A percentile compares a stretch with the other conserved stretches of the same genome.
Conservation (phyloP, 1,140 invertebrate genomes). For the Phenacoccus solenopsis region DNA sequence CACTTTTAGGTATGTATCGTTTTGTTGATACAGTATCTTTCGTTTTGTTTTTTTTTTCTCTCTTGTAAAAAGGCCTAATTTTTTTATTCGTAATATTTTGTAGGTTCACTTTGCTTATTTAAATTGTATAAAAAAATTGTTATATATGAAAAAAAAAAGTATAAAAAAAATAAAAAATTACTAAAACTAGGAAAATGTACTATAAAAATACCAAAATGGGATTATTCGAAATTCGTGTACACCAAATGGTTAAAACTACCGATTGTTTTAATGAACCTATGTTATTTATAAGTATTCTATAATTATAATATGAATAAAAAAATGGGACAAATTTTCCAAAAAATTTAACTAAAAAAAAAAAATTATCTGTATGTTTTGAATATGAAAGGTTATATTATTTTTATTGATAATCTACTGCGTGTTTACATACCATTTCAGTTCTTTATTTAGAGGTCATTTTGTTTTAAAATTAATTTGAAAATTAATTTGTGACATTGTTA, state of each 20-base stretch:
- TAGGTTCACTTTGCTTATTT: not conserved
- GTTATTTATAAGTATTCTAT: not conserved
- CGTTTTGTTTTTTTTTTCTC: no score
- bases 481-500: constrained; percentile 18
- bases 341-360: not conserved
- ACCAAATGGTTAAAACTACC: not conserved
- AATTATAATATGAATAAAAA: not conserved
- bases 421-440: not conserved
- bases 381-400: not conserved
- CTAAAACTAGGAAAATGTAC: not conserved
- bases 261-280: not conserved
- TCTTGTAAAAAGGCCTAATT: not conserved
- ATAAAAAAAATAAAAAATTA: not conserved
- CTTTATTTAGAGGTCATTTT: constrained; percentile 7
- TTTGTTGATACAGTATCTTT: not conserved
- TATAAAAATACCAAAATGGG: not conserved
- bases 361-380: not conserved
- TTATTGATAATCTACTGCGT: not conserved
- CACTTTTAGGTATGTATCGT: not conserved
- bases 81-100: not conserved
- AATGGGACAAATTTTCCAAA: not conserved
- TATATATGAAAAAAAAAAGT: not conserved
- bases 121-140: not conserved
- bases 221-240: not conserved
- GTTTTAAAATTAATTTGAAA: constrained; percentile 3